Evolutionary conservation across 2,113 vertebrate genomes (phyloP).

Genomic region (Formicarius rufipectus): DNA sequence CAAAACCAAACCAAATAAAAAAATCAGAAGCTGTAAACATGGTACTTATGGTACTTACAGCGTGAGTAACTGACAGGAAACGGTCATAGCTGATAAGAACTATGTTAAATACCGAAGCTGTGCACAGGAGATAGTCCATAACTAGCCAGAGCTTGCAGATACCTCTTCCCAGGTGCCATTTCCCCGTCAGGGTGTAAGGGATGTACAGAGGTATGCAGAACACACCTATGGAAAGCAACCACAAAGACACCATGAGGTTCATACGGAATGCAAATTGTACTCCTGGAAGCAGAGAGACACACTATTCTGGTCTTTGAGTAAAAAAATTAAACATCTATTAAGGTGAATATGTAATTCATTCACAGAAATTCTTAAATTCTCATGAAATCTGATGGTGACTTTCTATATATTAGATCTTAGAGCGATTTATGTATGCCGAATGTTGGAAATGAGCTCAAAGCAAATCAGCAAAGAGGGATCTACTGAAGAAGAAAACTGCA

Average conservation of each 20-base stretch:
- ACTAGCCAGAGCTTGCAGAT: slow-evolving; percentile 86
- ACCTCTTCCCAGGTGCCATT: slow-evolving; percentile 76
- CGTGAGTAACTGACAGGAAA: slow-evolving; percentile 87
- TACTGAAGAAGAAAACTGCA: not conserved
- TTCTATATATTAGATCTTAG: not conserved
- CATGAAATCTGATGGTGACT: not conserved
- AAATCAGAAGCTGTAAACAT: not conserved
- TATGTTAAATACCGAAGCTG: slow-evolving; percentile 87
- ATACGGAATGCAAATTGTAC: not conserved
- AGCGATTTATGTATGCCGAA: not conserved
- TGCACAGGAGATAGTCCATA: slow-evolving; percentile 85
- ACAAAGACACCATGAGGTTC: not conserved
- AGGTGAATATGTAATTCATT: not conserved
- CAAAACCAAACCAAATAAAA: not conserved
- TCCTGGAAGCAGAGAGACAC: not conserved
- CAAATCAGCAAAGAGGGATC: not conserved
- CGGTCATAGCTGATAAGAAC: slow-evolving; percentile 91
- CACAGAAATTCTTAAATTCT: not conserved
- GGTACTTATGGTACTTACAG: slow-evolving; percentile 84
- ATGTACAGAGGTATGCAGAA: slow-evolving; percentile 89
- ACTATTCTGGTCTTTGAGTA: not conserved
- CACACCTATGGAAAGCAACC: slow-evolving; percentile 64
- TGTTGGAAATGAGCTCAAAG: not conserved
- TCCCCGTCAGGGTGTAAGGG: slow-evolving; percentile 77
- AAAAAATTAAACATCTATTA: not conserved